These are phyloP conservation scores for Coluber constrictor DNA, from an alignment of 2,797 vertebrate species.

Conservation along the genomic window DNA sequence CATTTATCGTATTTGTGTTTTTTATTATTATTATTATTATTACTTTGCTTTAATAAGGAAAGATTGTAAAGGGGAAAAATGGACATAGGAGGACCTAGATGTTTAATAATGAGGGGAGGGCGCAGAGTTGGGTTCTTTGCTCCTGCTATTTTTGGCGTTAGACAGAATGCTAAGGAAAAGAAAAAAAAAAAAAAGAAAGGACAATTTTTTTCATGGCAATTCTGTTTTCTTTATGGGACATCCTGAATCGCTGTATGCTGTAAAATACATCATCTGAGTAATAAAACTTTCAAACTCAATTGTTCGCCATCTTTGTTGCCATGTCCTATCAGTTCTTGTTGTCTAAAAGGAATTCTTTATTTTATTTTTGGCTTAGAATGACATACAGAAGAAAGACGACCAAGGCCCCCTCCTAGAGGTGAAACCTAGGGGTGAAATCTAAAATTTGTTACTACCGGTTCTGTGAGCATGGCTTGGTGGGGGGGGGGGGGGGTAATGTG, in stretches of 20 bases:
- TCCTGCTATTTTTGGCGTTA: constrained; percentile 41
- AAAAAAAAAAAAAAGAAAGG: constrained; percentile 32
- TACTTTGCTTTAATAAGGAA: constrained; percentile 51
- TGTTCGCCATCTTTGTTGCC: constrained; percentile 41
- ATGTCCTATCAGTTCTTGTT: background rate
- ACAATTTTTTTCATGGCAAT: constrained; percentile 51
- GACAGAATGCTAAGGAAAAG: constrained; percentile 30
- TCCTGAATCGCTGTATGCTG: constrained; percentile 59
- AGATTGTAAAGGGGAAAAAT: background rate
- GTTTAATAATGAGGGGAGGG: constrained; percentile 27
- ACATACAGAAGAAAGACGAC: background rate
- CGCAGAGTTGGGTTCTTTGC: background rate
- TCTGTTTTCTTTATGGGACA: constrained; percentile 62
- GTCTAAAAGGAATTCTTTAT: background rate
- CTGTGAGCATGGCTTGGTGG: no score
- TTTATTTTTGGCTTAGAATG: background rate
- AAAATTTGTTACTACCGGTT: no score
- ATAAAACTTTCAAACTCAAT: constrained; percentile 63
- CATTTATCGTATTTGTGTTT: constrained; percentile 35
- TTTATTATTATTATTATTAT: background rate
- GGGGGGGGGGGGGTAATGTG: no score
- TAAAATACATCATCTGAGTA: constrained; percentile 60
- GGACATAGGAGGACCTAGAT: constrained; percentile 41
- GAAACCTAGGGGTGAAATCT: no score
- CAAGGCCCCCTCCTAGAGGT: background rate